A percentile compares a stretch with the other conserved stretches of the same genome.
Conservation (phyloP, 1,140 invertebrate genomes). For the Procambarus virginalis region DNA sequence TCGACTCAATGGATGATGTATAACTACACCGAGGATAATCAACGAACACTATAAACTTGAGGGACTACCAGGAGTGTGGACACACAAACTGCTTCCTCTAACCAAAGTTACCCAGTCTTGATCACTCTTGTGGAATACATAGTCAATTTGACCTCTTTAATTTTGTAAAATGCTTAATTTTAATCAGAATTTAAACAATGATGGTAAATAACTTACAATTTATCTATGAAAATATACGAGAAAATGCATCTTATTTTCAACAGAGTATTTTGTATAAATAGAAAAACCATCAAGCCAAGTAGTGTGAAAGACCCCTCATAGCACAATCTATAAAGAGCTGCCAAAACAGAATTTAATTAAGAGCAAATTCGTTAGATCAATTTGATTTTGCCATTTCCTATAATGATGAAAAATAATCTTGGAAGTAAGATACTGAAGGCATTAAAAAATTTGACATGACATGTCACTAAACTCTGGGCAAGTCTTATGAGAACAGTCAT, state of each 20-base stretch:
- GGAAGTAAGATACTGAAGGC: too few relatives aligned
- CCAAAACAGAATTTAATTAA: background rate
- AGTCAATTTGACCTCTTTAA: background rate
- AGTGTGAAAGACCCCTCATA: background rate
- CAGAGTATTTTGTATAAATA: background rate
- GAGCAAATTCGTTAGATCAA: too few relatives aligned
- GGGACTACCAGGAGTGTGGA: background rate
- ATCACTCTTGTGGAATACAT: background rate
- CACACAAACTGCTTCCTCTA: slow-evolving; percentile 6
- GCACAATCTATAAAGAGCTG: background rate
- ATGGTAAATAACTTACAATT: background rate
- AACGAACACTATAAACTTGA: background rate
- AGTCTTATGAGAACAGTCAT: too few relatives aligned
- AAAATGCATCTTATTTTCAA: background rate
- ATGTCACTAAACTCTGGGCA: too few relatives aligned
- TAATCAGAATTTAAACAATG: background rate
- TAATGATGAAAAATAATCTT: too few relatives aligned
- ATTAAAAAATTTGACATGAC: too few relatives aligned
- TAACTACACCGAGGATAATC: background rate
- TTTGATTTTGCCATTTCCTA: too few relatives aligned
- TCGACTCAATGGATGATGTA: background rate
- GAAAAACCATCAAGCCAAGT: background rate
- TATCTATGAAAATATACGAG: background rate
- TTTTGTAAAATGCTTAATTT: background rate
- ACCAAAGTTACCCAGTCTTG: background rate